These are phyloP conservation scores for Coremacera marginata DNA, from an alignment of 2,888 invertebrate species.

Conservation along the genomic window DNA sequence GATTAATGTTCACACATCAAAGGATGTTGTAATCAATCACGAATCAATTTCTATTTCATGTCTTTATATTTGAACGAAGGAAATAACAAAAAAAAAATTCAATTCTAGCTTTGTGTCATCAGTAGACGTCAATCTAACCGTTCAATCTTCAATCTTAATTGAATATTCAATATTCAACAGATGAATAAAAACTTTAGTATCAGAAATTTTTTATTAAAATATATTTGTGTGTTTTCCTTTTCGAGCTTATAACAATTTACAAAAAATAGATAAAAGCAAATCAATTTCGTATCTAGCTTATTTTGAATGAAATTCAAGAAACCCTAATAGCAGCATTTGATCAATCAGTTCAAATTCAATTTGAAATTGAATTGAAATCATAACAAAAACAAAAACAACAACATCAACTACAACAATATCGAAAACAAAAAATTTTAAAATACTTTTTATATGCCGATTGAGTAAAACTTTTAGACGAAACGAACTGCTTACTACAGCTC, in stretches of 20 bases:
- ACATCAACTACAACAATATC: no score
- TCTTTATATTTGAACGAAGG: no score
- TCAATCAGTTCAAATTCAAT: slow-evolving; percentile 15
- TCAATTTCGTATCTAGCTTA: not conserved
- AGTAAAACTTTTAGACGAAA: not conserved
- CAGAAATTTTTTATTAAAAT: no score
- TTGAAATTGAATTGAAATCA: slow-evolving; percentile 18
- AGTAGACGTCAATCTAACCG: no score
- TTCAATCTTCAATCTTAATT: no score
- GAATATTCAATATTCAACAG: no score
- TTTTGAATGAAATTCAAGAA: not conserved
- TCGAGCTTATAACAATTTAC: not conserved
- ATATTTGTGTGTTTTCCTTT: not conserved
- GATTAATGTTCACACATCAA: not conserved
- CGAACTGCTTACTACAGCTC: not conserved
- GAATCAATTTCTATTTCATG: no score
- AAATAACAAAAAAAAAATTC: no score
- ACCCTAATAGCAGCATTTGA: not conserved
- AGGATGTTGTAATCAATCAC: not conserved
- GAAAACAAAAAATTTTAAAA: not conserved
- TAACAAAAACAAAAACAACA: not conserved
- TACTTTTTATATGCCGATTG: not conserved
- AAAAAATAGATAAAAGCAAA: not conserved
- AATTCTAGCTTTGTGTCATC: no score
- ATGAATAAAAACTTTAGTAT: no score